Base-by-base conservation (phyloP, 2,113 vertebrate species). In the Chamaetylas fuelleborni region DNA sequence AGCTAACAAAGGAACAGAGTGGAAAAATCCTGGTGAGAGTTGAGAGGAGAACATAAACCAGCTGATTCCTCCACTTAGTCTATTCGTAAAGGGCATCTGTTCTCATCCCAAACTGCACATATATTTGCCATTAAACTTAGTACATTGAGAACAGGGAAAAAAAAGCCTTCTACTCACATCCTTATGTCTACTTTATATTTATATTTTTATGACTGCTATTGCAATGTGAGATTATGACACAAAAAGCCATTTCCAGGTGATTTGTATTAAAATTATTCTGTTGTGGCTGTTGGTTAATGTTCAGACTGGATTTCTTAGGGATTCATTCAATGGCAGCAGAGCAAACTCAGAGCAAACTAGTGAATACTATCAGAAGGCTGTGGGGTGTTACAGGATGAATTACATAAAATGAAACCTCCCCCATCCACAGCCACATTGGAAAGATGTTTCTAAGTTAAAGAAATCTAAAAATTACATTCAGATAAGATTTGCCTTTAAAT, bases 1-100 rank as follows among this genome's bases (percentile, higher is more conserved):
- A 83, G 65, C 82, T 96, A 93, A 95, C 78, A 86, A 96, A 97
- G 81, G 92, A 97, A 89, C 78, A 91, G 72, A 90, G 40, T 67
- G 70, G 61, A 81, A 93, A 84, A 96, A 85, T 73, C 74, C 91
- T 90, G 51, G 82, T 74, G 91, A 67, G 70, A 81, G 74, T 65
- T 88, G 91, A 93, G 76, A 88, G 57, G 62, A 64, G 69, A 86
- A 69, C 76, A 79, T 65, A 93, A 95, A 38, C 81, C 95, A 95
- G 88, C 70, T 92, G 72, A 93, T 92, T 92, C 72, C 82, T 94
- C 88, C 89, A 69, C 65, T 97, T 90, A 84, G 53, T 91, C 84
- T 93, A 15, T 95, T 97, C 90, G 74, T 74, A 94, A 93, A 90
- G 57, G 69, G 50, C 60, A 47, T 93, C 85, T 90, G 47, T 76